Conservation (phyloP, 2,888 invertebrate species). For the Alcis repandata region DNA sequence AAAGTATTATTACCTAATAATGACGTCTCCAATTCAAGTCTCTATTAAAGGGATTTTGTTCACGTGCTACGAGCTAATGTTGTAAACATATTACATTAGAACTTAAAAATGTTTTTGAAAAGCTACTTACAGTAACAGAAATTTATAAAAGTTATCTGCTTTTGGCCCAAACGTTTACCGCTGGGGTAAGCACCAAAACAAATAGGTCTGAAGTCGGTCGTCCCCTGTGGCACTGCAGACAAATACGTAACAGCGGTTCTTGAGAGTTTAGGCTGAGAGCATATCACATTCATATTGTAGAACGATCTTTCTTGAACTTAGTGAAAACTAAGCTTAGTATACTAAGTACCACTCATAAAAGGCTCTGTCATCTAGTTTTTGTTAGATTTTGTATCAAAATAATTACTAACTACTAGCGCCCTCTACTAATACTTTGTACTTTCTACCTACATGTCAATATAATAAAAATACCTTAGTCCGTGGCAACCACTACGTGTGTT, state of each 20-base stretch:
- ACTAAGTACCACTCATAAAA: too few species aligned
- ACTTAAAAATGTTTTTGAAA: not conserved
- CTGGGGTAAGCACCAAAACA: constrained; percentile 40
- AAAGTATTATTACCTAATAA: too few species aligned
- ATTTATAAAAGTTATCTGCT: constrained; percentile 12
- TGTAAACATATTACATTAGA: not conserved
- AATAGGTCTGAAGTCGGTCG: constrained; percentile 45
- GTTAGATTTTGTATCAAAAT: too few species aligned
- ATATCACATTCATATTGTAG: not conserved
- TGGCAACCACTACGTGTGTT: too few species aligned
- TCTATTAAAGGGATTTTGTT: too few species aligned
- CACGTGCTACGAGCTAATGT: not conserved
- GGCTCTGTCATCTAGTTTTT: too few species aligned
- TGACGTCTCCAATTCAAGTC: too few species aligned
- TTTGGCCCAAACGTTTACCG: constrained; percentile 26
- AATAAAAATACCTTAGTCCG: too few species aligned
- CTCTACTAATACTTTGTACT: too few species aligned
- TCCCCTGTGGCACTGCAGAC: constrained; percentile 38
- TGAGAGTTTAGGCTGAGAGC: constrained; percentile 4
- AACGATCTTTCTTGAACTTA: not conserved
- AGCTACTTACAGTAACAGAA: not conserved
- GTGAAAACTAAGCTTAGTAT: not conserved
- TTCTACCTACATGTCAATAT: too few species aligned
- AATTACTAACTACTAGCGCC: too few species aligned
- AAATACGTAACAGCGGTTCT: constrained; percentile 35